Evolutionary conservation across 2,113 vertebrate species (phyloP).

Genomic region (Hypocryptadius cinnamomeus): DNA sequence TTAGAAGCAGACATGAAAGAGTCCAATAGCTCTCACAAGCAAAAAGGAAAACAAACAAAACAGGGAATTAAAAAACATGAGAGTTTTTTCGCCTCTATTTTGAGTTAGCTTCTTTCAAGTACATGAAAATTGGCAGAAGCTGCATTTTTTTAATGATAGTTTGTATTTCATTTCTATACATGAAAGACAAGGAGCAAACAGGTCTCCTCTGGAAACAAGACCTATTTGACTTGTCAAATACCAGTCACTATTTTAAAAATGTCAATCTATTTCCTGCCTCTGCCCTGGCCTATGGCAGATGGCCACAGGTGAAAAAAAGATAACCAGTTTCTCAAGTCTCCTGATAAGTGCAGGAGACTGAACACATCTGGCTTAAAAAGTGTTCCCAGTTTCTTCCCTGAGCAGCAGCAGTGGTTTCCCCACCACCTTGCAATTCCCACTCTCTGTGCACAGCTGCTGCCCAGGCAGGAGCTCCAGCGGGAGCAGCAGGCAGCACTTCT

Average conservation of each 20-base stretch:
- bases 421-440: not conserved
- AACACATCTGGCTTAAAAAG: not conserved
- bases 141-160: not conserved
- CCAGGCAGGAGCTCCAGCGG: not conserved
- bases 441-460: not conserved
- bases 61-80: not conserved
- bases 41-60: not conserved
- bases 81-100: not conserved
- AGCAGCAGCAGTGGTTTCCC: fast-evolving
- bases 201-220: not conserved
- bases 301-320: not conserved
- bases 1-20: not conserved
- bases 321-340: not conserved
- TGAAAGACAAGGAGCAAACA: fast-evolving
- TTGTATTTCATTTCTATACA: not conserved
- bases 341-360: not conserved
- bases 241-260: not conserved
- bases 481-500: not conserved
- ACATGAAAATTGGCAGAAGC: not conserved
- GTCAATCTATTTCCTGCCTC: not conserved
- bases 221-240: not conserved
- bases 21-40: not conserved
- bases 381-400: not conserved
- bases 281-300: not conserved
- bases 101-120: not conserved